phyloP scores from a whole-genome alignment of 2,888 invertebrate genomes.

The Alentia gelatinosa region DNA sequence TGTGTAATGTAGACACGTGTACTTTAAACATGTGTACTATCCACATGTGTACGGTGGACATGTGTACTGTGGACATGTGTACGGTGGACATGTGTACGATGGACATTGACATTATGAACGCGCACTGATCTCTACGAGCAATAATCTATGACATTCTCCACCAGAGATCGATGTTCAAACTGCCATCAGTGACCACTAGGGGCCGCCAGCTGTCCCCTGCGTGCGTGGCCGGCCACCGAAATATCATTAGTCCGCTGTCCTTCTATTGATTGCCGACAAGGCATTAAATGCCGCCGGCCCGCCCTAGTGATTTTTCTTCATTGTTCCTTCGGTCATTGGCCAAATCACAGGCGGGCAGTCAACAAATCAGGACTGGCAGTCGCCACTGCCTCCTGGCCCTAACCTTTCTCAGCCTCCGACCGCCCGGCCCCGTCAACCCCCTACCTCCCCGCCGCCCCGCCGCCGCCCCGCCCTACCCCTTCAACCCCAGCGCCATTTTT shows the following conservation, averaged over 20 bases:
- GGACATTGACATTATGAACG: not conserved
- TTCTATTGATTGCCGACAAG: not conserved
- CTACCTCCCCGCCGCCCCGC: not conserved
- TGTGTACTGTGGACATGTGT: not conserved
- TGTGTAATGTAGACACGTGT: too few species aligned
- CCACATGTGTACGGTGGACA: not conserved
- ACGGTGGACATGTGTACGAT: not conserved
- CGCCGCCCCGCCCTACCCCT: not conserved
- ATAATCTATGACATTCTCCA: not conserved
- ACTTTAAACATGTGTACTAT: too few species aligned
- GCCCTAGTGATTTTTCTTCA: not conserved
- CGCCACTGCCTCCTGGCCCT: not conserved
- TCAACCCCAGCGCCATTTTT: not conserved
- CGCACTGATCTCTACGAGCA: not conserved
- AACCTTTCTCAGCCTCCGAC: not conserved
- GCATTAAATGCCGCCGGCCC: conserved; percentile 22
- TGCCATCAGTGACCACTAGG: not conserved
- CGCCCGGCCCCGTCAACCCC: not conserved
- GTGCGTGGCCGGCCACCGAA: not conserved
- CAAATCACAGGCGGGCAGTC: conserved; percentile 14
- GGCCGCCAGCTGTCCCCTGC: not conserved
- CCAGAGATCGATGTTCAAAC: not conserved
- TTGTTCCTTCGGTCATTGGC: conserved; percentile 41
- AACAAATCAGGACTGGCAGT: conserved; percentile 1
- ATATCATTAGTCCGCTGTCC: conserved; percentile 30